Conservation (phyloP, 2,113 vertebrate genomes). For the Microtus montanus region DNA sequence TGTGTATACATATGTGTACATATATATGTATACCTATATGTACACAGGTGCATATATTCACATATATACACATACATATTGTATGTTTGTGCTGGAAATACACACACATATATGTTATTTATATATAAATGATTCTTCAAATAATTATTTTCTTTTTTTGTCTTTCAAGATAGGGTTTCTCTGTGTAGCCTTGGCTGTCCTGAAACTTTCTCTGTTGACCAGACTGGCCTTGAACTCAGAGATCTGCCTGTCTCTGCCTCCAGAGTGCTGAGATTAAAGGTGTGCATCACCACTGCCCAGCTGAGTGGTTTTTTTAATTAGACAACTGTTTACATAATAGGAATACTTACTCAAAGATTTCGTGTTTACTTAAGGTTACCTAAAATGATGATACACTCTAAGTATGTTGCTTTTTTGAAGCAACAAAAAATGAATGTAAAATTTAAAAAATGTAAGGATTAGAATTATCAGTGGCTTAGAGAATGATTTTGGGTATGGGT, state of each 20-base stretch:
- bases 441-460: neutral
- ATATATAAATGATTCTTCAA: slow-evolving; percentile 2
- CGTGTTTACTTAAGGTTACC: slow-evolving; percentile 1
- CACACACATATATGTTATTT: too few species aligned
- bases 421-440: neutral
- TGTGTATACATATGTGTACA: neutral
- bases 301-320: slow-evolving; percentile 10
- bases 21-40: neutral
- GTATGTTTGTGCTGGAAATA: neutral
- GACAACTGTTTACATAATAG: neutral
- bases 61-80: neutral
- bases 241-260: neutral
- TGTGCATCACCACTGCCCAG: neutral
- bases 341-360: neutral
- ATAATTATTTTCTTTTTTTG: neutral
- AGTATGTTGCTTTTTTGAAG: neutral
- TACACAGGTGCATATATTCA: neutral
- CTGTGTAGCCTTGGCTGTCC: neutral
- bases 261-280: neutral
- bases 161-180: neutral
- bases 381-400: neutral
- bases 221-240: neutral
- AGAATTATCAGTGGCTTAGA: neutral
- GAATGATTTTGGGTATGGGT: neutral
- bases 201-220: too few species aligned